Evolutionary conservation across 1,140 invertebrate species (phyloP), one percentile per base, ranked within the genome.

Genomic region (Drosophila pallidifrons): DNA sequence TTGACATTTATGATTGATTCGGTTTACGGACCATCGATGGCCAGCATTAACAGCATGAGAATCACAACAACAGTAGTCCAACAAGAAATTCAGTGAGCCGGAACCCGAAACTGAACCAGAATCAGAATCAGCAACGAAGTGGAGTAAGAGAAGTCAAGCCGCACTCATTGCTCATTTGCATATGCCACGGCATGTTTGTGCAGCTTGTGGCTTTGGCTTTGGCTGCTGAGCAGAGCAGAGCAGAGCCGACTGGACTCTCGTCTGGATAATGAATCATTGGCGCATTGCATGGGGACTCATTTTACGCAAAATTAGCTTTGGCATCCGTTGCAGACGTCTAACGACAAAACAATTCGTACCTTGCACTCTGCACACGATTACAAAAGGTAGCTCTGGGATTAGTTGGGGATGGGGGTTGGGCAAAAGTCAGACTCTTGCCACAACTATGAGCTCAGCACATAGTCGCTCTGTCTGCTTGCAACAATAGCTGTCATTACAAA

Each of bases 1-100:
- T 63, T 88, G 85, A 88, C 80, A 89, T 88, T 76, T 75, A 88
- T 88, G 83, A 88, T 88, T 88, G 83, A 88, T 89, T 78, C 63
- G 83, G 54, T 59, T 69, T 65, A 69, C 54, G 82, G 41, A 58
- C 64, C 51, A 67, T 52, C 59, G 60, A 61, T 25, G 11, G 20
- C 4, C 66, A 47, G 43, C 30, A 32, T 35, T 35, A 43, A 30
- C 16, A 35, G 7, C 32, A 35, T 2, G 49, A 15, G 30, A 51
- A n/a, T 20, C 35, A 54, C n/a, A 45, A 52, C 43, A 25, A 25
- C 20, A 25, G 20, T 43, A 64, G 13, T 28, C 15, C n/a, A 41
- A 20, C 46, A 35, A 43, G 16, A 25, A 63, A 70, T 35, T 15
- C 28, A 61, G 35, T 20, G 13, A 35, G 13, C 47, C 59, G 25